phyloP scores from a whole-genome alignment of 2,797 vertebrate species.

The Tamandua tetradactyla region DNA sequence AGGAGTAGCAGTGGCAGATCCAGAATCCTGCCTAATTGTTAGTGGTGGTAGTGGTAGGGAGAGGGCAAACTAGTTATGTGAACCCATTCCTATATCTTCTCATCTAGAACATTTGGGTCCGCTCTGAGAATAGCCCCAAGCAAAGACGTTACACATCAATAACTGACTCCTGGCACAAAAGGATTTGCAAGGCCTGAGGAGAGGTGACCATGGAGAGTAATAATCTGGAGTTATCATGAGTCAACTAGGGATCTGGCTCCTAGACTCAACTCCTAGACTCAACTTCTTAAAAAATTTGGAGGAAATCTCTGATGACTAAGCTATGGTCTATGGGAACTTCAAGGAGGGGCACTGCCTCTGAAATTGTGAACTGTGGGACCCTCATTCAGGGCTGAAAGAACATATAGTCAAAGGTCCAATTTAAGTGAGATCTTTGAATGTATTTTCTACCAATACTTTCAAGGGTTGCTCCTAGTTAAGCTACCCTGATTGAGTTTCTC shows the following conservation, averaged over 20 bases:
- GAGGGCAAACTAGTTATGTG: neutral
- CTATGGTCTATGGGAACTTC: neutral
- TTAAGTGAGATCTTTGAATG: neutral
- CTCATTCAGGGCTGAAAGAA: neutral
- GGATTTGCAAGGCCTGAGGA: neutral
- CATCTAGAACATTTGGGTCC: conserved; percentile 57
- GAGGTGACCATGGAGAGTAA: neutral
- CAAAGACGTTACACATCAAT: conserved; percentile 53
- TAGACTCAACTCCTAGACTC: neutral
- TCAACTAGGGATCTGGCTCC: neutral
- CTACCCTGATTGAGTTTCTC: neutral
- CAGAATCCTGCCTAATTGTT: neutral
- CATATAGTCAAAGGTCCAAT: too few relatives aligned
- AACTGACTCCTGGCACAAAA: neutral
- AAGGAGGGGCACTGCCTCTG: neutral
- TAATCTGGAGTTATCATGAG: neutral
- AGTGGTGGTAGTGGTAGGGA: neutral
- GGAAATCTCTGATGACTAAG: neutral
- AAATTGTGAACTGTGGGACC: neutral
- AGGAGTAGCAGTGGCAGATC: neutral
- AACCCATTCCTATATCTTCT: conserved; percentile 1
- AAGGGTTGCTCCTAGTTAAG: neutral
- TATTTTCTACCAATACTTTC: neutral
- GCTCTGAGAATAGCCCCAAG: conserved; percentile 56
- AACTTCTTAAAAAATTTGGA: neutral